These are phyloP conservation scores for Pipistrellus nathusii DNA, from an alignment of 2,797 vertebrate species.

Conservation along the genomic window DNA sequence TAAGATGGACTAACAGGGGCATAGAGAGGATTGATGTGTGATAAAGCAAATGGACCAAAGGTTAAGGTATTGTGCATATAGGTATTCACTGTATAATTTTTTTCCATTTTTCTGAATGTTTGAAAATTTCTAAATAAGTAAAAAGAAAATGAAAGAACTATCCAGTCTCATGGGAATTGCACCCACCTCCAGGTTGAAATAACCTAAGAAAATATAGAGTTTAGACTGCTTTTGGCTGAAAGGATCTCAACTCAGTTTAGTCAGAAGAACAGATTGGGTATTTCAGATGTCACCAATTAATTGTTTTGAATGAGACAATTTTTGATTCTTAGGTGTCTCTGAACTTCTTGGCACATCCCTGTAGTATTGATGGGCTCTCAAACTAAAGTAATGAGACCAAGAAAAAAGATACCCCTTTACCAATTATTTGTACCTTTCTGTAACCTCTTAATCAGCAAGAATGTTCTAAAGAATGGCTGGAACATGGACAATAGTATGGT, in stretches of 20 bases:
- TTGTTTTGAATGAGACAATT: slow-evolving; percentile 36
- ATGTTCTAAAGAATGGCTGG: slow-evolving; percentile 30
- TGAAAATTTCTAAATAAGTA: background rate
- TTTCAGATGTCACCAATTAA: slow-evolving; percentile 15
- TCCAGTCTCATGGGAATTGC: background rate
- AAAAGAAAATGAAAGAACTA: background rate
- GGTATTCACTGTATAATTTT: background rate
- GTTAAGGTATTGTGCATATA: background rate
- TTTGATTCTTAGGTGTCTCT: background rate
- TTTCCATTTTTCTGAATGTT: background rate
- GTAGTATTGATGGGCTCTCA: background rate
- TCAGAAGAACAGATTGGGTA: slow-evolving; percentile 36
- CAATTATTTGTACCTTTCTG: background rate
- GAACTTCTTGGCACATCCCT: background rate
- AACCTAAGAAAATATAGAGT: slow-evolving; percentile 20
- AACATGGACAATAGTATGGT: background rate
- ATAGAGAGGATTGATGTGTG: background rate
- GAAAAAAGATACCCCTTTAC: background rate
- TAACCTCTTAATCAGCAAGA: slow-evolving; percentile 34
- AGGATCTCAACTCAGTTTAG: slow-evolving; percentile 28
- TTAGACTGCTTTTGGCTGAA: background rate
- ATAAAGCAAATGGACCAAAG: background rate
- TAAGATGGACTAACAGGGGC: background rate
- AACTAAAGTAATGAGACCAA: slow-evolving; percentile 47
- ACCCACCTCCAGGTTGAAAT: background rate